phyloP scores from a whole-genome alignment of 2,113 vertebrate genomes.

The Leiothrix lutea region DNA sequence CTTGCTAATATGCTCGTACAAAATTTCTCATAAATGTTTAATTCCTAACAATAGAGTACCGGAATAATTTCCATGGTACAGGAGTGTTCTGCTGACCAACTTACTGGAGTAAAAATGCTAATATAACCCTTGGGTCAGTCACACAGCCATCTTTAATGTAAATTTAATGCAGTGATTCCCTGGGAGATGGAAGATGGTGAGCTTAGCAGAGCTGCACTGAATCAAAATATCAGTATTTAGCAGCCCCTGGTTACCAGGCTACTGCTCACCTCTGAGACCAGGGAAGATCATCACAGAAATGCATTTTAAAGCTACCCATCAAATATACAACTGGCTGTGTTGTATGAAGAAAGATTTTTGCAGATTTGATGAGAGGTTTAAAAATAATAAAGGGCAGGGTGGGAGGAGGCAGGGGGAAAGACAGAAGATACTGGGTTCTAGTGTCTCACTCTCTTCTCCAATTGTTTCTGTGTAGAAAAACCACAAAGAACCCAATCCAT shows the following conservation, averaged over 20 bases:
- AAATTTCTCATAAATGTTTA: conserved; percentile 64
- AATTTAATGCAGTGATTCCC: conserved; percentile 50
- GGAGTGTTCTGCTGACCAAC: conserved; percentile 52
- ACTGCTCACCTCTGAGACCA: not conserved
- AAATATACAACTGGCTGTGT: not conserved
- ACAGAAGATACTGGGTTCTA: not conserved
- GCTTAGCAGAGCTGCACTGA: not conserved
- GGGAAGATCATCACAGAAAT: not conserved
- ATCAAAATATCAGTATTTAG: conserved; percentile 28
- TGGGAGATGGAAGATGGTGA: conserved; percentile 10
- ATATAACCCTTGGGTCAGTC: conserved; percentile 45
- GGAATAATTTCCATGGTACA: conserved; percentile 34
- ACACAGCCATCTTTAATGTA: conserved; percentile 40
- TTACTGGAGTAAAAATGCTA: conserved; percentile 50
- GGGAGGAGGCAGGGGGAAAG: not conserved
- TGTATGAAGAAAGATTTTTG: not conserved
- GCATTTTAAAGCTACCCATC: not conserved
- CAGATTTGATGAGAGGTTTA: not conserved
- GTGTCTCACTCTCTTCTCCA: not conserved
- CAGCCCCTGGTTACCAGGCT: conserved; percentile 23
- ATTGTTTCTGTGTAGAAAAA: not conserved
- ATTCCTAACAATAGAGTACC: conserved; percentile 43
- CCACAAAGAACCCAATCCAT: not conserved
- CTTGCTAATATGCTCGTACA: conserved; percentile 37
- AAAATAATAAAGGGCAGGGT: not conserved